Evolutionary conservation across 2,797 vertebrate genomes (phyloP), one percentile per base, ranked within the genome.

Genomic region (Pteronotus mesoamericanus): DNA sequence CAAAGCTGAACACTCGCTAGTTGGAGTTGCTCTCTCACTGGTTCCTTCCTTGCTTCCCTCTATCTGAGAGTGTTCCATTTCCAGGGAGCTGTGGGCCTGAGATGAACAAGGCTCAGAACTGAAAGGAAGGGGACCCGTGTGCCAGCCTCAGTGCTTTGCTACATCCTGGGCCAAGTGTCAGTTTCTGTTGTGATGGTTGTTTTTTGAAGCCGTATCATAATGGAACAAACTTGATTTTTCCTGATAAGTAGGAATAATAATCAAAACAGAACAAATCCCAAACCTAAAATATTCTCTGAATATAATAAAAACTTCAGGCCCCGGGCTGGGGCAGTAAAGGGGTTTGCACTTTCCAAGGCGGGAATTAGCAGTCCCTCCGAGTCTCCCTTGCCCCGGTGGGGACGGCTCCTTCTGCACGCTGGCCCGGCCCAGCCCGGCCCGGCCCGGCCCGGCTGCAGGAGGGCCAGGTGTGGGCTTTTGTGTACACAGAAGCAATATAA

Each of bases 201-300:
- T 74, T 82, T 90, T 87, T 46, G 85, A 84, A 61, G 16, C 10
- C 32, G 55, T 83, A 86, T 48, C 29, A 24, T 18, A 85, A 51
- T 51, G 72, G 94, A 86, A 75, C 9, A 74, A 69, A 78, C 64
- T 22, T 53, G 21, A 29, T 39, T 37, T 86, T 18, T 18, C 59
- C 6, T 44, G 55, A 71, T 69, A 59, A 75, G 90, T 15, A 89
- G 48, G 74, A 94, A 39, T 42, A 93, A 29, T 22, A 89, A n/a
- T 74, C 42, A 66, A 91, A 42, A 9, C 24, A 53, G 39, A 90
- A 46, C 26, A 46, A 64, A 78, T 57, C 68, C 18, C 44, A 51
- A 90, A 68, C 6, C 37, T 22, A 34, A 59, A 1, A 71, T 61
- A 44, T 26, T 89, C 46, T 96, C 72, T 71, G 86, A 53, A 57